phyloP scores from a whole-genome alignment of 1,140 invertebrate species.

The Varroa destructor region DNA sequence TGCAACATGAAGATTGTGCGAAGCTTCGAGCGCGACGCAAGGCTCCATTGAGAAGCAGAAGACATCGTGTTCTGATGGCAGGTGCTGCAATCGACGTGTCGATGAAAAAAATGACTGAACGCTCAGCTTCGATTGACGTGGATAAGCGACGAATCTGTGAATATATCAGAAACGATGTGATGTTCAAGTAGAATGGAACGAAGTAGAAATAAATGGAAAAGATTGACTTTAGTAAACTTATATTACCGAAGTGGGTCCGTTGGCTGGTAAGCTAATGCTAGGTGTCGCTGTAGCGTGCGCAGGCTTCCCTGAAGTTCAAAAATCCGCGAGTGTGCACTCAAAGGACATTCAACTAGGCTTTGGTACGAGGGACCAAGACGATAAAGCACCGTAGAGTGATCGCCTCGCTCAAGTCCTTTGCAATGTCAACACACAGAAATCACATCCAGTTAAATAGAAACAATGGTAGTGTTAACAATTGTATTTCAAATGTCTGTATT shows the following conservation, averaged over 20 bases:
- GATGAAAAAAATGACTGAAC: not conserved
- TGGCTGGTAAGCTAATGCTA: slow-evolving; percentile 3
- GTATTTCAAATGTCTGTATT: no score
- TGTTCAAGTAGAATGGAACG: no score
- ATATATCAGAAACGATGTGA: no score
- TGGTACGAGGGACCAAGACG: not conserved
- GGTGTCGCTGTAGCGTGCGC: not conserved
- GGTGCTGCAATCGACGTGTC: not conserved
- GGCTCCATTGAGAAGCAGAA: slow-evolving; percentile 5
- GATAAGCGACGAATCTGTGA: slow-evolving; percentile 9
- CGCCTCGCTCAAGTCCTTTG: no score
- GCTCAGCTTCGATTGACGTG: slow-evolving; percentile 11
- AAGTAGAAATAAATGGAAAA: no score
- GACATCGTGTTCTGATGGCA: slow-evolving; percentile 11
- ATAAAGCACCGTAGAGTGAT: not conserved
- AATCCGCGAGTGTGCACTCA: not conserved
- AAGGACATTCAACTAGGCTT: slow-evolving; percentile 13
- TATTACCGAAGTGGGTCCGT: not conserved
- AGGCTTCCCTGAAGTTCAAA: not conserved
- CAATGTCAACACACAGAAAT: no score
- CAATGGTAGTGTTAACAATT: no score
- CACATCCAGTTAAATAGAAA: no score
- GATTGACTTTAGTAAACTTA: no score
- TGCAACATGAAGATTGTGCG: not conserved
- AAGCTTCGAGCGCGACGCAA: slow-evolving; percentile 5